Evolutionary conservation across 2,113 vertebrate species (phyloP).

Genomic region (Podiceps cristatus): DNA sequence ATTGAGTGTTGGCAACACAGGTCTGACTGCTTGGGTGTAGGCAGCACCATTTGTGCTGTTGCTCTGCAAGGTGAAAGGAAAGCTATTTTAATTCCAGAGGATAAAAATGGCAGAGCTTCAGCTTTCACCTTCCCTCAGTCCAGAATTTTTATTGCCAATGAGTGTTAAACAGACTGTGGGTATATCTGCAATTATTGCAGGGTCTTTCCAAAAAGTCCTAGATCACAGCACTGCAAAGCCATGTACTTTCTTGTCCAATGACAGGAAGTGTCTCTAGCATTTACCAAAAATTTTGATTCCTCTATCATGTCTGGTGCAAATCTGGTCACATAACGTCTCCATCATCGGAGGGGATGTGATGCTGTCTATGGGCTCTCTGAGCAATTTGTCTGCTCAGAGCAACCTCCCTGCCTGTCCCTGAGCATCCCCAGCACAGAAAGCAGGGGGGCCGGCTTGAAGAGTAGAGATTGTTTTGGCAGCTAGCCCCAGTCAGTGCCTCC

Average conservation of each 20-base stretch:
- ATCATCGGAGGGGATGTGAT: fast-evolving
- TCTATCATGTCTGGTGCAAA: not conserved
- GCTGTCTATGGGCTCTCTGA: not conserved
- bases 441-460: not conserved
- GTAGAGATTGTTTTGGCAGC: not conserved
- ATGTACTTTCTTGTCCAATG: not conserved
- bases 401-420: not conserved
- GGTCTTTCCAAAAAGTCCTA: not conserved
- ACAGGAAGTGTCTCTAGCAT: not conserved
- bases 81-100: not conserved
- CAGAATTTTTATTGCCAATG: fast-evolving
- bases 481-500: not conserved
- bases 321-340: fast-evolving
- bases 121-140: not conserved
- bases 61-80: not conserved
- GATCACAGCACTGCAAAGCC: not conserved
- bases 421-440: not conserved
- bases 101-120: not conserved
- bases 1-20: fast-evolving
- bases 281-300: not conserved
- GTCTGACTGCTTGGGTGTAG: not conserved
- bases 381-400: not conserved
- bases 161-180: not conserved
- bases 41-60: not conserved
- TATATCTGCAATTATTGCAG: not conserved